phyloP scores from a whole-genome alignment of 2,888 invertebrate species.

The Antheraea assamensis region DNA sequence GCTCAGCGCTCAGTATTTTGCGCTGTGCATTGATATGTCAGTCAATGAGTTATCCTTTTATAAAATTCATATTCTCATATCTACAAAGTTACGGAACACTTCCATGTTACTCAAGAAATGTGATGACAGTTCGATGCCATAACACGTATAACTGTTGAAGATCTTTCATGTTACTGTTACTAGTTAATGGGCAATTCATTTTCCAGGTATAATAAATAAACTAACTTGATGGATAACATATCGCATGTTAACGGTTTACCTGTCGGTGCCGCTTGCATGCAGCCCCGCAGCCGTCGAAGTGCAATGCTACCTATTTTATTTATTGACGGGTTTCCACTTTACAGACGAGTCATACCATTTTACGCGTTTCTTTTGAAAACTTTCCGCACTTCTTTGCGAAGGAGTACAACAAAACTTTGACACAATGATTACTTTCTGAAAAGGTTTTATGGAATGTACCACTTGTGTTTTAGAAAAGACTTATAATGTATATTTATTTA shows the following conservation, averaged over 20 bases:
- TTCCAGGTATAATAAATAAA: slow-evolving; percentile 20
- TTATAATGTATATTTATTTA: background rate
- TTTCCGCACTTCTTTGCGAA: background rate
- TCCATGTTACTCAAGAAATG: background rate
- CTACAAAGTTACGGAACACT: background rate
- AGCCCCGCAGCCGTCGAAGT: background rate
- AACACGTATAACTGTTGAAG: background rate
- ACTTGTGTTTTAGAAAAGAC: background rate
- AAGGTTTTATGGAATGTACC: background rate
- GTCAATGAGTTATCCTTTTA: no score
- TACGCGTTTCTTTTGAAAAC: background rate
- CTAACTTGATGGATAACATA: slow-evolving; percentile 32
- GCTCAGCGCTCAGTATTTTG: no score
- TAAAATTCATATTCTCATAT: background rate
- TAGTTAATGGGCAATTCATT: background rate
- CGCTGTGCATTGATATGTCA: no score
- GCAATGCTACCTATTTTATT: background rate
- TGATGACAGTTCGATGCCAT: background rate
- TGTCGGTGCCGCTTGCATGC: slow-evolving; percentile 27
- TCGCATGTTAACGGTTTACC: slow-evolving; percentile 35
- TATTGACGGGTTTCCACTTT: slow-evolving; percentile 14
- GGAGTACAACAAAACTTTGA: background rate
- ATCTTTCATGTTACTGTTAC: background rate
- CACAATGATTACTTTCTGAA: background rate
- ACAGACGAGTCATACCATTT: background rate